phyloP scores from a whole-genome alignment of 2,113 vertebrate species.

The Zeus faber region DNA sequence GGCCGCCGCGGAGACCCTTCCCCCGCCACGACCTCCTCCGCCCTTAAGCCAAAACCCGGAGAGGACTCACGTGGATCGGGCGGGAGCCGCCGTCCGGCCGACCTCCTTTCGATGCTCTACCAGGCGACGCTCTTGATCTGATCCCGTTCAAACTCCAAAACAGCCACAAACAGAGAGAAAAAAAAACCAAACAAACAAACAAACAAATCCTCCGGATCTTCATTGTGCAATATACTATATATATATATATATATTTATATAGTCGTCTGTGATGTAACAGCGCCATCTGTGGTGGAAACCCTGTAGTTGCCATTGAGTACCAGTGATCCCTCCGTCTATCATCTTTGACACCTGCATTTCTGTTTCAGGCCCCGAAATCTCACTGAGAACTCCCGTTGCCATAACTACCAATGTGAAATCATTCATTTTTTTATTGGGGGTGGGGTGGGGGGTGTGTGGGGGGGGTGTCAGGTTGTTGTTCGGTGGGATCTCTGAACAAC shows the following conservation, averaged over 20 bases:
- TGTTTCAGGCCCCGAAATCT: conserved; percentile 36
- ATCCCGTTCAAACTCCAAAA: conserved; percentile 31
- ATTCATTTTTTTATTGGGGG: conserved; percentile 51
- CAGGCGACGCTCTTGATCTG: conserved; percentile 20
- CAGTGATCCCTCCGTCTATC: conserved; percentile 37
- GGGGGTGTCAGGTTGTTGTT: conserved; percentile 52
- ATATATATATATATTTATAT: too few relatives aligned
- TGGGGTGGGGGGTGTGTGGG: not conserved
- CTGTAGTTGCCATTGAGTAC: conserved; percentile 54
- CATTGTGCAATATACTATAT: conserved; percentile 59
- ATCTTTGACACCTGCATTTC: conserved; percentile 31
- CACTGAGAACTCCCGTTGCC: conserved; percentile 44
- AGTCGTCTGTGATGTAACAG: conserved; percentile 65
- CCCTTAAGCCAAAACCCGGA: conserved; percentile 6
- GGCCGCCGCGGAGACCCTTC: too few relatives aligned
- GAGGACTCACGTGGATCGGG: not conserved
- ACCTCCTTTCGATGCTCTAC: conserved; percentile 12
- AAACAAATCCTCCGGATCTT: conserved; percentile 62
- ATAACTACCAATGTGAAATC: conserved; percentile 56
- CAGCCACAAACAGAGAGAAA: conserved; percentile 39
- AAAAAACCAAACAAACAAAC: too few relatives aligned
- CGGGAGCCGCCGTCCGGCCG: too few relatives aligned
- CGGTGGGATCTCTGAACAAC: conserved; percentile 54
- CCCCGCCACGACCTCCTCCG: not conserved
- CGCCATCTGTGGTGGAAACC: conserved; percentile 65